A percentile compares a stretch with the other conserved stretches of the same genome.
phyloP scores from a whole-genome alignment of 2,797 vertebrate species.

The Miichthys miiuy region DNA sequence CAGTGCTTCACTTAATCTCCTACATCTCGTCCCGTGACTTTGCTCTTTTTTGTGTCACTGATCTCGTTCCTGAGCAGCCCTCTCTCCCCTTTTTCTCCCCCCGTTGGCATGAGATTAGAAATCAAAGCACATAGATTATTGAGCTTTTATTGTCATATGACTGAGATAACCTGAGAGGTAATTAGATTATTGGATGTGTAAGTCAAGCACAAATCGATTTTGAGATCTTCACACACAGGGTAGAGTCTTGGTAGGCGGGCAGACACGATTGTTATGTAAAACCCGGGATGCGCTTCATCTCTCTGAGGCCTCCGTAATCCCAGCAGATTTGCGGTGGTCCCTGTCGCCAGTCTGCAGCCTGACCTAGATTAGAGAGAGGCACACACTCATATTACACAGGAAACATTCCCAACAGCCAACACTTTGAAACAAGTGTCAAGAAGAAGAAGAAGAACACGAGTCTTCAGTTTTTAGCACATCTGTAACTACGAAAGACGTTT shows the following conservation, averaged over 20 bases:
- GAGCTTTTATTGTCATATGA: conserved; percentile 16
- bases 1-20: conserved; percentile 54
- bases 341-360: conserved; percentile 62
- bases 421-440: conserved; percentile 12
- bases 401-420: conserved; percentile 59
- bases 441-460: background rate
- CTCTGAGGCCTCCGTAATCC: conserved; percentile 74
- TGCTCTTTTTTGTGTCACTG: conserved; percentile 41
- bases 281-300: conserved; percentile 37
- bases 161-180: conserved; percentile 18
- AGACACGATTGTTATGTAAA: conserved; percentile 36
- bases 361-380: conserved; percentile 79
- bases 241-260: conserved; percentile 21
- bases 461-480: conserved; percentile 25
- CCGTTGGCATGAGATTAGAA: conserved; percentile 54
- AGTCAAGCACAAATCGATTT: conserved; percentile 61
- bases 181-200: conserved; percentile 19
- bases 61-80: conserved; percentile 36
- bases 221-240: conserved; percentile 46
- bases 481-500: conserved; percentile 28
- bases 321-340: conserved; percentile 75
- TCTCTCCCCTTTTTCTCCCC: background rate
- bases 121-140: conserved; percentile 53
- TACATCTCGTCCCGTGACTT: conserved; percentile 66
- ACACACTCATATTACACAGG: conserved; percentile 37